phyloP scores from a whole-genome alignment of 1,140 invertebrate genomes.

The Micrasema longulum region DNA sequence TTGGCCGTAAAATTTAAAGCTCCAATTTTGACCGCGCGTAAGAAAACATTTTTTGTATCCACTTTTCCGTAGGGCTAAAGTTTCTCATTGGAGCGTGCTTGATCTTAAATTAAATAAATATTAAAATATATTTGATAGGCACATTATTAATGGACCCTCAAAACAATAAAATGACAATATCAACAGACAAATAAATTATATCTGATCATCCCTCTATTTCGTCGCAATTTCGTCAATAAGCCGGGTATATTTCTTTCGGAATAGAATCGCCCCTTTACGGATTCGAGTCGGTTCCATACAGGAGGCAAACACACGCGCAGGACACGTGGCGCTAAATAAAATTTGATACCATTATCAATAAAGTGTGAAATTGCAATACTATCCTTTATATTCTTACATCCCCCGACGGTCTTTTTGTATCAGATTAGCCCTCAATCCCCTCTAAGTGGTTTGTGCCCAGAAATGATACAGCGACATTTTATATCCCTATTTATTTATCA shows the following conservation, averaged over 20 bases:
- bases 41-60: no score
- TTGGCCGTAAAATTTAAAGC: no score
- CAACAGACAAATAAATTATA: slow-evolving; percentile 27
- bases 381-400: background rate
- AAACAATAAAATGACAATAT: slow-evolving; percentile 32
- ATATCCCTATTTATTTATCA: no score
- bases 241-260: background rate
- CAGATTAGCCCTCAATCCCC: slow-evolving; percentile 25
- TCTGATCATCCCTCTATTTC: slow-evolving; percentile 7
- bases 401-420: slow-evolving; percentile 1
- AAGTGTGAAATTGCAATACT: slow-evolving; percentile 54
- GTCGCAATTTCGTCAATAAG: slow-evolving; percentile 5
- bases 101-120: background rate
- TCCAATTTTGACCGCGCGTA: no score
- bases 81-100: background rate
- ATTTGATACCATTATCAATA: slow-evolving; percentile 55
- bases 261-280: background rate
- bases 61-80: no score
- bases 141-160: no score
- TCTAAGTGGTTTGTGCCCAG: background rate
- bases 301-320: slow-evolving; percentile 44
- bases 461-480: no score
- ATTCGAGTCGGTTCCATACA: background rate
- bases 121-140: no score
- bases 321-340: slow-evolving; percentile 53